phyloP scores from a whole-genome alignment of 2,113 vertebrate genomes.

The Sphaerodactylus townsendi region DNA sequence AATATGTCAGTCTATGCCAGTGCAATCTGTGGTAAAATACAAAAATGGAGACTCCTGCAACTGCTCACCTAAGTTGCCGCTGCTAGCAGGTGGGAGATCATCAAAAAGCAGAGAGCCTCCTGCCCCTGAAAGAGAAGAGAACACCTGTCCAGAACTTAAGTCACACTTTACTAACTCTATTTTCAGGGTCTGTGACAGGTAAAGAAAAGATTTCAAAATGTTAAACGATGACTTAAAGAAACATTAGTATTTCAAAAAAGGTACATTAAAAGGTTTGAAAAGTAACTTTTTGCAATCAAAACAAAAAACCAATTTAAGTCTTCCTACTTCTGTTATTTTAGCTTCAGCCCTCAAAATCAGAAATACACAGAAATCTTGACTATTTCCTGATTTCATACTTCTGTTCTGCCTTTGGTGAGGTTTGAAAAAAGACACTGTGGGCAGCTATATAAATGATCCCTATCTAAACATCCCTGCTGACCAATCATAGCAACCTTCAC shows the following conservation, averaged over 20 bases:
- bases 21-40: neutral
- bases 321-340: too few relatives aligned
- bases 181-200: neutral
- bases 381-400: too few relatives aligned
- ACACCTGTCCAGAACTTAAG: neutral
- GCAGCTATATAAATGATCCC: neutral
- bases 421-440: neutral
- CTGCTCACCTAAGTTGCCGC: constrained; percentile 68
- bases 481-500: neutral
- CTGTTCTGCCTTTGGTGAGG: neutral
- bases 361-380: too few relatives aligned
- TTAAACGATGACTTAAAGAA: neutral
- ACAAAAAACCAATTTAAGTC: too few relatives aligned
- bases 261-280: too few relatives aligned
- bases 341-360: too few relatives aligned
- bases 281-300: too few relatives aligned
- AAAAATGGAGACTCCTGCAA: neutral
- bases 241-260: neutral
- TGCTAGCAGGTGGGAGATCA: constrained; percentile 72
- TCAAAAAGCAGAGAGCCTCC: constrained; percentile 71
- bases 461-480: neutral
- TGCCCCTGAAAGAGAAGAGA: constrained; percentile 67
- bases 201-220: neutral
- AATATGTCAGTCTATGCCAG: fast-evolving
- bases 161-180: neutral